phyloP scores from a whole-genome alignment of 64 coral and sea anemone species.

The Stichodactyla helianthus region DNA sequence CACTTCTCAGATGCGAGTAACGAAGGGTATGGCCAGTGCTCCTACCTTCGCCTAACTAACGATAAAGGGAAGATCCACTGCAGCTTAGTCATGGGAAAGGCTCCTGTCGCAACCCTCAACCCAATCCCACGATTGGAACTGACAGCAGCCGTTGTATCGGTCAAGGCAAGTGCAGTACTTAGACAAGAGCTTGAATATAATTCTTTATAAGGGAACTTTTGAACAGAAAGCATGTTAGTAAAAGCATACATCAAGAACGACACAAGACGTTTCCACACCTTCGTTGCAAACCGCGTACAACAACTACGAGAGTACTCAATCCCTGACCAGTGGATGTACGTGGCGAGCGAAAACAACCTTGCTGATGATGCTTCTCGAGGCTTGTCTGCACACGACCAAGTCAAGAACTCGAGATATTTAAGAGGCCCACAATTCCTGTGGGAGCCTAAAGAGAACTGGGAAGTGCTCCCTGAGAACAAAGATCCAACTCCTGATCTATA shows the following conservation, averaged over 20 bases:
- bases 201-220: not conserved
- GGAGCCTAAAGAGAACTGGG: not conserved
- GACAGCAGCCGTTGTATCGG: not conserved
- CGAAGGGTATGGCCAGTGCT: constrained; percentile 1
- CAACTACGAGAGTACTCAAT: not conserved
- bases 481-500: not conserved
- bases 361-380: not conserved
- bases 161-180: not conserved
- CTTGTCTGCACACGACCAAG: not conserved
- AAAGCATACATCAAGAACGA: not conserved
- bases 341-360: not conserved
- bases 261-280: not conserved
- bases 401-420: not conserved
- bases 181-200: not conserved
- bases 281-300: not conserved
- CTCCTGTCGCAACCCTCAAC: not conserved
- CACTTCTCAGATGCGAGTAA: constrained; percentile 30
- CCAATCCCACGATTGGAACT: not conserved
- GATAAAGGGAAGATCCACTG: not conserved
- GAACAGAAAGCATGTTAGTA: not conserved
- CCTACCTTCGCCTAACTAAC: constrained; percentile 10
- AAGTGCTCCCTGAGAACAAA: not conserved
- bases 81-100: not conserved
- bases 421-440: not conserved
- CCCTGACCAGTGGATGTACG: not conserved